phyloP scores from a whole-genome alignment of 2,113 vertebrate species.

The Psilopogon haemacephalus region DNA sequence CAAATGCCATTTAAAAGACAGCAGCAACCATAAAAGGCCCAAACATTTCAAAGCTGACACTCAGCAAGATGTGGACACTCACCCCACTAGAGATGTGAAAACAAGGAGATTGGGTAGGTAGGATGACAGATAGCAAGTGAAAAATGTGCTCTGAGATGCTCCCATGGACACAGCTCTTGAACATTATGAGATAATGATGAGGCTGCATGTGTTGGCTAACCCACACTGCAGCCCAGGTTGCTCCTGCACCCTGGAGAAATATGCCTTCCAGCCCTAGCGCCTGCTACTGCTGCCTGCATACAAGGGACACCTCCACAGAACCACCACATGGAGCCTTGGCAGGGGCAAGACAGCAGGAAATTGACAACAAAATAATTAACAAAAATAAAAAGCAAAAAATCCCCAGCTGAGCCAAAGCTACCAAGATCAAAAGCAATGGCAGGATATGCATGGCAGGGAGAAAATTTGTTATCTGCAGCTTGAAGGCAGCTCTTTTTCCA shows the following conservation, averaged over 20 bases:
- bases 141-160: neutral
- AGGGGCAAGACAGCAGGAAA: neutral
- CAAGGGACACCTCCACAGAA: neutral
- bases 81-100: neutral
- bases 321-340: accelerated
- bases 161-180: neutral
- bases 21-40: neutral
- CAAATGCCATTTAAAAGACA: neutral
- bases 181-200: neutral
- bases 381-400: neutral
- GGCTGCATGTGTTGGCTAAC: accelerated
- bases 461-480: neutral
- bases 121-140: neutral
- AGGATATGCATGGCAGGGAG: accelerated
- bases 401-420: neutral
- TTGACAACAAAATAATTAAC: neutral
- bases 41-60: neutral
- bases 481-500: neutral
- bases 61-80: neutral
- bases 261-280: neutral
- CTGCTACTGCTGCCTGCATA: neutral
- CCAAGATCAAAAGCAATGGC: neutral
- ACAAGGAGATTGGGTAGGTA: neutral
- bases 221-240: neutral
- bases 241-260: neutral